phyloP scores from a whole-genome alignment of 2,113 vertebrate genomes.

The Solea senegalensis region DNA sequence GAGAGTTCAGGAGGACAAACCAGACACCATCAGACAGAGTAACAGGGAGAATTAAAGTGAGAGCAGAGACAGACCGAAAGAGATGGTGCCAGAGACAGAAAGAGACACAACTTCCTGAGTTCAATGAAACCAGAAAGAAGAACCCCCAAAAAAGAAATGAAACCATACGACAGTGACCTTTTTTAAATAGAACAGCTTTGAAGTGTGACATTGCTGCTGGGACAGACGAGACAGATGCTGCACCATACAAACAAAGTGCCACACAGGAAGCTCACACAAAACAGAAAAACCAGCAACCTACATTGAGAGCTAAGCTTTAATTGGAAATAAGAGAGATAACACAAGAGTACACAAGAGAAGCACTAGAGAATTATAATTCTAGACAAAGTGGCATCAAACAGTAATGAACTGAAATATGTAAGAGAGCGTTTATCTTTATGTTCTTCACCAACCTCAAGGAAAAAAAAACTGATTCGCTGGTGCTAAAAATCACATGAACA shows the following conservation, averaged over 20 bases:
- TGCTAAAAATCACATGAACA: constrained; percentile 24
- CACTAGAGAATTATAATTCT: constrained; percentile 40
- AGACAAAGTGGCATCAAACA: constrained; percentile 38
- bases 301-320: constrained; percentile 72
- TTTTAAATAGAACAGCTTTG: constrained; percentile 29
- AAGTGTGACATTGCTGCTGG: constrained; percentile 35
- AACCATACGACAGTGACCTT: constrained; percentile 51
- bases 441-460: constrained; percentile 32
- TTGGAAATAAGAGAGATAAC: constrained; percentile 59
- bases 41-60: constrained; percentile 38
- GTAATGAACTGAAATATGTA: constrained; percentile 17
- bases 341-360: constrained; percentile 62
- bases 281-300: constrained; percentile 73
- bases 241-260: constrained; percentile 59
- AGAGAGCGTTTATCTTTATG: constrained; percentile 27
- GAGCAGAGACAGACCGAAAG: constrained; percentile 36
- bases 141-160: constrained; percentile 47
- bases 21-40: constrained; percentile 61
- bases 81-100: constrained; percentile 30
- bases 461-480: constrained; percentile 40
- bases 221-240: constrained; percentile 40
- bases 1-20: constrained; percentile 74
- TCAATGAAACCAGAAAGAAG: constrained; percentile 47
- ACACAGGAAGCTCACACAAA: constrained; percentile 72
- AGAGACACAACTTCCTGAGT: constrained; percentile 51